phyloP scores from a whole-genome alignment of 2,888 invertebrate species.

The Caenorhabditis doughertyi region DNA sequence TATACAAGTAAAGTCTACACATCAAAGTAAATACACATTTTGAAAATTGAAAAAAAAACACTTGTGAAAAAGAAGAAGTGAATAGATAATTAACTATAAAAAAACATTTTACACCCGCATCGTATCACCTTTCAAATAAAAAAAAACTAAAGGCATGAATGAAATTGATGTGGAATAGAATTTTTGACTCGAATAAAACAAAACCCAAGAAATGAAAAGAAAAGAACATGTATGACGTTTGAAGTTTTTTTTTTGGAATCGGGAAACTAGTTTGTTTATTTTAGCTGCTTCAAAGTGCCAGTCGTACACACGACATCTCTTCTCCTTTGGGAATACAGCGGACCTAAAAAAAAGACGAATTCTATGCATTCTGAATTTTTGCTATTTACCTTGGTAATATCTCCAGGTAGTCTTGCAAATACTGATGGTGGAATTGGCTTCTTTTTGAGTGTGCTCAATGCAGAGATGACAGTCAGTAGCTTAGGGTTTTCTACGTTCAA shows the following conservation, averaged over 20 bases:
- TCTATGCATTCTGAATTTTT: conserved; percentile 10
- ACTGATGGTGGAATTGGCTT: conserved; percentile 25
- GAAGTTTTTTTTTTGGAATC: conserved; percentile 22
- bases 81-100: conserved; percentile 3
- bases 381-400: conserved; percentile 48
- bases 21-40: background rate
- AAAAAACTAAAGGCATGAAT: conserved; percentile 29
- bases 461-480: background rate
- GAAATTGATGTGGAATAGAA: background rate
- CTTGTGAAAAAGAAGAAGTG: background rate
- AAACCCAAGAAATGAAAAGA: conserved; percentile 1
- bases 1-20: conserved; percentile 49
- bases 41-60: too few species aligned
- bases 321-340: conserved; percentile 53
- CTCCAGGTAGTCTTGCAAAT: conserved; percentile 39
- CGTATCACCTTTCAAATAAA: conserved; percentile 22
- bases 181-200: conserved; percentile 3
- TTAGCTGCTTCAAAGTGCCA: background rate
- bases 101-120: conserved; percentile 31
- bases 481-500: conserved; percentile 61
- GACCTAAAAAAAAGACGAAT: conserved; percentile 27
- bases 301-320: conserved; percentile 30
- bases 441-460: conserved; percentile 22
- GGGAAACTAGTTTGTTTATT: conserved; percentile 5
- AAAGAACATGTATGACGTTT: conserved; percentile 12